A percentile compares a stretch with the other conserved stretches of the same genome.
Conservation (phyloP, 1,140 invertebrate species). For the Varroa destructor region DNA sequence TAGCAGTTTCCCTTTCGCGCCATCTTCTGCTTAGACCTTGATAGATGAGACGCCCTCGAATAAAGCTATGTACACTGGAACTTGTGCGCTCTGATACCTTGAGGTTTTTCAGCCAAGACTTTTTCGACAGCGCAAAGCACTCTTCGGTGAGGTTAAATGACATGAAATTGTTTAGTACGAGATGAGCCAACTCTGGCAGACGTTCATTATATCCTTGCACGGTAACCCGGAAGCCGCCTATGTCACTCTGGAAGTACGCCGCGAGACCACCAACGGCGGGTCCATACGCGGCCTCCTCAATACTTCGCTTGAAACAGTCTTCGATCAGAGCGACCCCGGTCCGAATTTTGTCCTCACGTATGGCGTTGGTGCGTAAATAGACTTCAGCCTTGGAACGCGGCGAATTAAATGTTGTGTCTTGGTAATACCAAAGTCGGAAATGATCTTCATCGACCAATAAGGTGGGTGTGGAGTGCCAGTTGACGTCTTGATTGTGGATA, state of each 20-base stretch:
- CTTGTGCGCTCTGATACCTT: conserved; percentile 21
- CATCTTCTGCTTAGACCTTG: conserved; percentile 1
- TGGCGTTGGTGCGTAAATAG: conserved; percentile 19
- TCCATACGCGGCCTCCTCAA: conserved; percentile 19
- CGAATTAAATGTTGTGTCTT: conserved; percentile 24
- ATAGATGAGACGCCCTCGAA: conserved; percentile 14
- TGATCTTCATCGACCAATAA: conserved; percentile 13
- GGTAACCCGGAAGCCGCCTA: conserved; percentile 18
- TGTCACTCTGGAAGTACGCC: conserved; percentile 25
- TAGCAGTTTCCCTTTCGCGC: conserved; percentile 14
- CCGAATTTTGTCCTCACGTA: conserved; percentile 10
- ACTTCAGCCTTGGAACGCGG: conserved; percentile 22
- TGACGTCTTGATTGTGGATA: conserved; percentile 21
- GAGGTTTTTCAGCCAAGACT: conserved; percentile 25
- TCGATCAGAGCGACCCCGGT: conserved; percentile 11
- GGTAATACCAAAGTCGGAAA: conserved; percentile 6
- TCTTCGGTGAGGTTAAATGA: conserved; percentile 17
- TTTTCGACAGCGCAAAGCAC: conserved; percentile 19
- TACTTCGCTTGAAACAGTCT: conserved; percentile 27
- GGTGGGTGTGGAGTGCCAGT: conserved; percentile 14
- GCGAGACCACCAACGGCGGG: conserved; percentile 6
- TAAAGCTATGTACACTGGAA: conserved; percentile 13
- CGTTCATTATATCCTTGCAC: conserved; percentile 18
- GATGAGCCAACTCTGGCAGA: not conserved
- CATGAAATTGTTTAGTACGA: conserved; percentile 26